These are phyloP conservation scores for Eudasyphora cyanicolor DNA, from an alignment of 2,888 invertebrate genomes.

Conservation along the genomic window DNA sequence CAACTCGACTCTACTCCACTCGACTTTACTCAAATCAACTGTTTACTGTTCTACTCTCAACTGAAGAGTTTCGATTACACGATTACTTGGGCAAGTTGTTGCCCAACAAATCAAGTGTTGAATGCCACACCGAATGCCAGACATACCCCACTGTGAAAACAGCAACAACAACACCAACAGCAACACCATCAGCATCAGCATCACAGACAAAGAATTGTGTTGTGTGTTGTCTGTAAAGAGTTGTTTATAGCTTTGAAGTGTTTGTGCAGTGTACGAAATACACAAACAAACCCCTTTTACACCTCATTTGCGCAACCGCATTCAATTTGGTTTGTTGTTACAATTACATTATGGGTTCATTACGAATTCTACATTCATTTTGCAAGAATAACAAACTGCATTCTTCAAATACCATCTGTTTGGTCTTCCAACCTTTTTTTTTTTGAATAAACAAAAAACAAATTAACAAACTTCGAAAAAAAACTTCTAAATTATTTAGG, in stretches of 20 bases:
- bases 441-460: background rate
- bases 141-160: background rate
- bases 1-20: background rate
- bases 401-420: background rate
- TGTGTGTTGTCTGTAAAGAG: background rate
- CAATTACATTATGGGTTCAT: background rate
- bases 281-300: too few relatives aligned
- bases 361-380: background rate
- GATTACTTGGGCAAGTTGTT: conserved; percentile 19
- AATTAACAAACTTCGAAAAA: background rate
- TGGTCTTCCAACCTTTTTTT: background rate
- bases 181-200: too few relatives aligned
- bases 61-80: background rate
- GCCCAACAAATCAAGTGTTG: conserved; percentile 35
- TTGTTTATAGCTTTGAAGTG: too few relatives aligned
- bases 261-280: too few relatives aligned
- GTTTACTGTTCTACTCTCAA: background rate
- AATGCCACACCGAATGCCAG: conserved; percentile 15
- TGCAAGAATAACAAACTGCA: background rate
- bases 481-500: background rate
- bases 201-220: background rate
- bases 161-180: background rate
- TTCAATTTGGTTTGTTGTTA: background rate
- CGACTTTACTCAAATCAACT: too few relatives aligned
- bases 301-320: background rate